Evolutionary conservation across 2,888 invertebrate species (phyloP), one percentile per base, ranked within the genome.

Genomic region (Lepeophtheirus nordmannii): DNA sequence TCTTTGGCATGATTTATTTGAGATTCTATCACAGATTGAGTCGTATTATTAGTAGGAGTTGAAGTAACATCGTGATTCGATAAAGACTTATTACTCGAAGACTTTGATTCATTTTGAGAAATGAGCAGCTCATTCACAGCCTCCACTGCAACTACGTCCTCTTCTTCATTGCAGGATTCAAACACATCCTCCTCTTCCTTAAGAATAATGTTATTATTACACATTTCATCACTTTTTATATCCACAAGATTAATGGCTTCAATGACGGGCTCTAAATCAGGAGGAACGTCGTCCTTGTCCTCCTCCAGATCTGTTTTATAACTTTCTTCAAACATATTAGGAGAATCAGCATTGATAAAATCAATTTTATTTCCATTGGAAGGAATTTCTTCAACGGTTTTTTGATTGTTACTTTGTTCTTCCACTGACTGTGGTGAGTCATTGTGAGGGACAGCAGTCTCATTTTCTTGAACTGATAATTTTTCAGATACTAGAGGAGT

Each of bases 61-160:
- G 30, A 30, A 30, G 30, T 30, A 30, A 30, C 30, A 30, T 30
- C 7, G 30, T 30, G 30, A 30, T 30, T 30, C 7, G 30, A 30
- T 30, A 30, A 30, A 30, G 30, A 30, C 53, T 46, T 14, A 8
- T 14, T 46, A 17, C n/a, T n/a, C 17, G 53, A 46, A 5, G 53
- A 46, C 17, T 14, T n/a, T 46, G 53, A n/a, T 46, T 46, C 17
- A 1, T 14, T n/a, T 46, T 14, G 53, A 2, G 53, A 46, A 46
- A 14, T 14, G 17, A 46, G 53, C 53, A n/a, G n/a, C 17, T 46
- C 53, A 46, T 46, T 46, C n/a, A 46, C 53, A 8, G 53, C 53
- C 53, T 46, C 53, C 5, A 46, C 53, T n/a, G 53, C 53, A n/a
- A 46, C 53, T n/a, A 46, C 53, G 53, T 46, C 53, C 53, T 46